Evolutionary conservation across 2,113 vertebrate genomes (phyloP).

Genomic region (Edolisoma coerulescens): DNA sequence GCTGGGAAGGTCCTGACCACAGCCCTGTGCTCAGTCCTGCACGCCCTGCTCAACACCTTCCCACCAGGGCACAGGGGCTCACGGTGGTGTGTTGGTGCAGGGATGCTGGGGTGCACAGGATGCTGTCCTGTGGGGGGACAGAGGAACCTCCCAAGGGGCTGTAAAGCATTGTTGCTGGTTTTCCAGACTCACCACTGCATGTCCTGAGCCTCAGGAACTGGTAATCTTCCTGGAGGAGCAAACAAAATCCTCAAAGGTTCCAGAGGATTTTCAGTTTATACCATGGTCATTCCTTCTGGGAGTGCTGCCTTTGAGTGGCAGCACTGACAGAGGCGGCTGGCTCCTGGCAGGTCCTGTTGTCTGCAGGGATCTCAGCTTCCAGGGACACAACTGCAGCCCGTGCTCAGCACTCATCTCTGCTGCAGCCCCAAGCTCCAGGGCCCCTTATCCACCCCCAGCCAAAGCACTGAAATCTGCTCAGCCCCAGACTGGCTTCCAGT

Average conservation of each 20-base stretch:
- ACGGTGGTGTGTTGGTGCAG: rapidly evolving
- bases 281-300: neutral
- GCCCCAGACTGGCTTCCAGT: neutral
- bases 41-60: rapidly evolving
- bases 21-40: neutral
- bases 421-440: rapidly evolving
- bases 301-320: rapidly evolving
- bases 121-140: neutral
- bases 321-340: neutral
- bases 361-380: neutral
- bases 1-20: neutral
- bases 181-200: neutral
- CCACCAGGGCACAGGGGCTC: rapidly evolving
- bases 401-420: neutral
- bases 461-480: neutral
- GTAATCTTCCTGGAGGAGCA: neutral
- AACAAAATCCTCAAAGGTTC: neutral
- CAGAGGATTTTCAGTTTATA: neutral
- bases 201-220: neutral
- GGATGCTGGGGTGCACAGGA: rapidly evolving
- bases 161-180: neutral
- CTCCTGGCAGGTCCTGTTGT: neutral
- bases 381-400: neutral
- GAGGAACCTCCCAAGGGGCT: neutral
- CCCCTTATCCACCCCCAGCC: neutral